Percentiles rank a stretch among this genome's conserved stretches.
Conservation (phyloP, 2,797 vertebrate species). For the Argentina silus region DNA sequence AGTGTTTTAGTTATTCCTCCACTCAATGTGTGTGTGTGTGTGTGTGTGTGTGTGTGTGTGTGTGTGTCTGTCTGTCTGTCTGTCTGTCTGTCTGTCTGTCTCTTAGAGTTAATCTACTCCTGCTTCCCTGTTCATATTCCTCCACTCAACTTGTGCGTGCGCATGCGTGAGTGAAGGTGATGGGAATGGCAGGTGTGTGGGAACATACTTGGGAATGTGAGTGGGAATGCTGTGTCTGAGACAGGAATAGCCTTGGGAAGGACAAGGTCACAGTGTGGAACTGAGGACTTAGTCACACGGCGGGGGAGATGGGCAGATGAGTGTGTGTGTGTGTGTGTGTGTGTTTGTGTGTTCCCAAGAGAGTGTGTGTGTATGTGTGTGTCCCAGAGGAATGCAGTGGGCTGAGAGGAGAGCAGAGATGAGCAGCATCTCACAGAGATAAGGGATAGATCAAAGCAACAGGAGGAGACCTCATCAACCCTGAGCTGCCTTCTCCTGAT, state of each 20-base stretch:
- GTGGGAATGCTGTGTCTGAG: slow-evolving; percentile 42
- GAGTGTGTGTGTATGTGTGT: no score
- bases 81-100: background rate
- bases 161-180: slow-evolving; percentile 25
- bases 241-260: slow-evolving; percentile 50
- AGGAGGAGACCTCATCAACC: slow-evolving; percentile 54
- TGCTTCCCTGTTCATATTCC: background rate
- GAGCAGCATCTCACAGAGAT: slow-evolving; percentile 57
- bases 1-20: slow-evolving; percentile 7
- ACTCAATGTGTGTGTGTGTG: no score
- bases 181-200: slow-evolving; percentile 37
- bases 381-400: slow-evolving; percentile 45
- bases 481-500: slow-evolving; percentile 44
- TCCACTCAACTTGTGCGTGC: background rate
- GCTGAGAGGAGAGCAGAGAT: slow-evolving; percentile 37
- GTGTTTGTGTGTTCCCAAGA: no score
- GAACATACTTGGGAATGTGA: slow-evolving; percentile 29
- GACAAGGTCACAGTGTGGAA: slow-evolving; percentile 18
- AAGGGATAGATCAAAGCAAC: slow-evolving; percentile 59
- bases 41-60: no score
- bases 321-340: no score
- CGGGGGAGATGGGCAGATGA: no score
- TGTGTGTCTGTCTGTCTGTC: background rate
- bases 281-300: no score
- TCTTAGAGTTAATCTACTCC: background rate